These are phyloP conservation scores for Sepiola atlantica DNA, from an alignment of 2,888 invertebrate genomes.

Conservation along the genomic window DNA sequence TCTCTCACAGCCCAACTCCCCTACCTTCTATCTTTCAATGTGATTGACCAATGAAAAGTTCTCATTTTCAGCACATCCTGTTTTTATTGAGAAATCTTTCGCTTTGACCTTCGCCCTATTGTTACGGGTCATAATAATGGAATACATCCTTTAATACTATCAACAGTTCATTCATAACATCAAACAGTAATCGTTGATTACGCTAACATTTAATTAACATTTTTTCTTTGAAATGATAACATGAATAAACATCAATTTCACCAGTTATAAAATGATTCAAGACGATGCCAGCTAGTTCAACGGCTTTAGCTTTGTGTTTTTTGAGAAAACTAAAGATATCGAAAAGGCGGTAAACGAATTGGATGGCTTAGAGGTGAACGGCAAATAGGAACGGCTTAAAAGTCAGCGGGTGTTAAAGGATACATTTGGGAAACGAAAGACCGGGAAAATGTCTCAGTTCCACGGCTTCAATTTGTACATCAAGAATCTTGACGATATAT, in stretches of 20 bases:
- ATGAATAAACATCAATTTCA: not conserved
- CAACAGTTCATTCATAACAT: too few species aligned
- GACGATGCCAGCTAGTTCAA: not conserved
- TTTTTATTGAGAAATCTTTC: too few species aligned
- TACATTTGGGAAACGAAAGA: conserved; percentile 92
- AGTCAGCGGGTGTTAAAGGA: conserved; percentile 96
- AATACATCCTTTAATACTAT: too few species aligned
- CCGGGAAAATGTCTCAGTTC: conserved; percentile 82
- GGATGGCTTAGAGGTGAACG: conserved; percentile 82
- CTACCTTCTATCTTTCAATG: too few species aligned
- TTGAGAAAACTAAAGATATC: not conserved
- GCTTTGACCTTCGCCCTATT: too few species aligned
- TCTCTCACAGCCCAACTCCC: too few species aligned
- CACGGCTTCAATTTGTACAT: conserved; percentile 96
- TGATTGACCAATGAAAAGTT: too few species aligned
- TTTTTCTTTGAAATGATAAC: too few species aligned
- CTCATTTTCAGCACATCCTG: too few species aligned
- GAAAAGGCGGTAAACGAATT: conserved; percentile 85
- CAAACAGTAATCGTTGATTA: too few species aligned
- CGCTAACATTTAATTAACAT: too few species aligned
- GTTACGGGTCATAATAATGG: too few species aligned
- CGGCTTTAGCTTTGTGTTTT: not conserved
- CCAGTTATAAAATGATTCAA: not conserved
- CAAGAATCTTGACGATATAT: conserved; percentile 97
- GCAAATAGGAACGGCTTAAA: conserved; percentile 91